phyloP scores from a whole-genome alignment of 2,113 vertebrate genomes.

The Poeciliopsis retropinna region DNA sequence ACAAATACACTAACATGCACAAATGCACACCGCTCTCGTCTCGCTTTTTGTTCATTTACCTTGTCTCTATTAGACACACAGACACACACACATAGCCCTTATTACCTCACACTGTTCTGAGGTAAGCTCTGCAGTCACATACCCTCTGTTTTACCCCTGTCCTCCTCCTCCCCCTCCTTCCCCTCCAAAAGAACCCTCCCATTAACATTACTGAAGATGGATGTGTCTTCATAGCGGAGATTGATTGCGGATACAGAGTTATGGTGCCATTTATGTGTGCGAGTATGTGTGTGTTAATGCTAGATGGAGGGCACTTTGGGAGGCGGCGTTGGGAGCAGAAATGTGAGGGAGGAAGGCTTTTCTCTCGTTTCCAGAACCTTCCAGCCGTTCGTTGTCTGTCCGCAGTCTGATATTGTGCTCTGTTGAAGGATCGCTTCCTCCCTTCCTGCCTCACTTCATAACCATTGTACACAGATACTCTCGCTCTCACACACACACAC shows the following conservation, averaged over 20 bases:
- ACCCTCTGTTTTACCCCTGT: slow-evolving; percentile 94
- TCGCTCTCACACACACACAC: slow-evolving; percentile 19
- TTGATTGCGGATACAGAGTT: slow-evolving; percentile 99
- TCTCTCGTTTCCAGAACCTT: slow-evolving; percentile 75
- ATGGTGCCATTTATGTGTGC: slow-evolving; percentile 95
- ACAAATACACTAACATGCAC: slow-evolving; percentile 32
- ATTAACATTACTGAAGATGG: slow-evolving; percentile 98
- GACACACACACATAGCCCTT: neutral
- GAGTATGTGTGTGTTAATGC: slow-evolving; percentile 51
- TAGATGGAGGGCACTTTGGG: slow-evolving; percentile 91
- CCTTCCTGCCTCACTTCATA: slow-evolving; percentile 63
- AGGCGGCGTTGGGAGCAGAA: slow-evolving; percentile 84
- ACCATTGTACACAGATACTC: slow-evolving; percentile 39
- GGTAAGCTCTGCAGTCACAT: slow-evolving; percentile 90
- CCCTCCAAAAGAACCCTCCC: slow-evolving; percentile 81
- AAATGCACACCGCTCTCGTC: slow-evolving; percentile 27
- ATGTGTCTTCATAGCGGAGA: slow-evolving; percentile 99
- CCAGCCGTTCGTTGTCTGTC: slow-evolving; percentile 75
- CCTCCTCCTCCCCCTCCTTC: slow-evolving; percentile 81
- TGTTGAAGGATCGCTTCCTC: slow-evolving; percentile 80
- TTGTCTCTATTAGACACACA: slow-evolving; percentile 25
- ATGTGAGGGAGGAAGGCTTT: slow-evolving; percentile 86
- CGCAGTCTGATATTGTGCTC: slow-evolving; percentile 75
- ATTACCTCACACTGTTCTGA: slow-evolving; percentile 83
- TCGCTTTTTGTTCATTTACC: slow-evolving; percentile 49